These are phyloP conservation scores for Pteropus alecto DNA, from an alignment of 2,113 vertebrate genomes.

Conservation along the genomic window DNA sequence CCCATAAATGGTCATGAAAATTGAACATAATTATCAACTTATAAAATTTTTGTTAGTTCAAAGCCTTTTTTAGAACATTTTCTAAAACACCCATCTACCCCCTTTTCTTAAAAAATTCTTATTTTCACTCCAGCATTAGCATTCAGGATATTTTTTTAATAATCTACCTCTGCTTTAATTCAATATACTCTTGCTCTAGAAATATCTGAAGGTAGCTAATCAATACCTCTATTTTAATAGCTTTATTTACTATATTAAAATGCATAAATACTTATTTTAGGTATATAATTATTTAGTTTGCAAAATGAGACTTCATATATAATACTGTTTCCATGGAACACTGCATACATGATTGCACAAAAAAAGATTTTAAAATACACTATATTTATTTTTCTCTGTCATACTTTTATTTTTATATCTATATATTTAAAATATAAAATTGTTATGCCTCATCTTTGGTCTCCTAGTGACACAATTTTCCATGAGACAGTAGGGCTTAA, in stretches of 20 bases:
- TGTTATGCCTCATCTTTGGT: background rate
- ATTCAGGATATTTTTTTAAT: background rate
- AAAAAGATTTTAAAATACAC: background rate
- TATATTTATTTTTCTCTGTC: background rate
- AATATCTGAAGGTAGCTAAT: background rate
- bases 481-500: background rate
- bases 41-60: background rate
- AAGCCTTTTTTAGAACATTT: background rate
- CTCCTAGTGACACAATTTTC: constrained; percentile 37
- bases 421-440: background rate
- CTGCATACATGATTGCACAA: background rate
- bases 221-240: background rate
- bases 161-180: background rate
- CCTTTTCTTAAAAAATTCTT: background rate
- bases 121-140: background rate
- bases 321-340: background rate
- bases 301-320: background rate
- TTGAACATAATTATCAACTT: constrained; percentile 7
- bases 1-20: background rate
- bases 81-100: background rate
- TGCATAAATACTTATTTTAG: background rate
- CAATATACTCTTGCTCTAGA: background rate
- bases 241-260: background rate
- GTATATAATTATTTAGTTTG: background rate
- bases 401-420: background rate